Evolutionary conservation across 2,113 vertebrate species (phyloP), one percentile per base, ranked within the genome.

Genomic region (Phylloscopus trochiloides): DNA sequence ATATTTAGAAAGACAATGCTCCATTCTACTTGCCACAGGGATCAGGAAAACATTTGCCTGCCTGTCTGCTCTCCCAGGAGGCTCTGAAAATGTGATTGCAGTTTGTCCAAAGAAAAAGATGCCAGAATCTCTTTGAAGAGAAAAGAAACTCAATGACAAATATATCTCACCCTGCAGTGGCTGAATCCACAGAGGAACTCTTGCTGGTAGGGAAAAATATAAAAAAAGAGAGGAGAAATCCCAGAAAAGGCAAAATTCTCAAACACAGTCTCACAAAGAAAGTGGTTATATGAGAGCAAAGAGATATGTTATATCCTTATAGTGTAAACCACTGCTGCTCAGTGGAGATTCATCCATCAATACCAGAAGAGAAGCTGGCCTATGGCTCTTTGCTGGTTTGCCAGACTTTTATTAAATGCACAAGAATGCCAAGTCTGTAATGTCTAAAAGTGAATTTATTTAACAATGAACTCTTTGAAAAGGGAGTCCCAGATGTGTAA

Each of bases 391-490:
- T 93, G 88, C 94, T 61, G 65, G 48, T 78, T 91, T 95, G 88
- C 92, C 93, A 96, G 90, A 94, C 80, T 92, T 96, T 78, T 96
- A 97, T 96, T 95, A 95, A 95, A 92, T 42, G 79, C 88, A 94
- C 48, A 93, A 92, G 94, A 95, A 96, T 84, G 92, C 86, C 86
- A 96, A 95, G 78, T 77, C 92, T 94, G 90, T 93, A 95, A 95
- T 78, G 95, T 90, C 72, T 88, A 77, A 96, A 95, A 95, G 67
- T 91, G 94, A 94, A 96, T 96, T 94, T 94, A 93, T 94, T 96
- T 96, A 96, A 96, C 96, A 96, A 92, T 92, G 93, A 95, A 90
- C 88, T 94, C 92, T 96, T 97, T 97, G 96, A 94, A 95, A 95
- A 93, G 61, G 79, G 90, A 96, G 76, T 92, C 96, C 92, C 96